Conservation (phyloP, 2,113 vertebrate genomes). For the Lophotis ruficrista region DNA sequence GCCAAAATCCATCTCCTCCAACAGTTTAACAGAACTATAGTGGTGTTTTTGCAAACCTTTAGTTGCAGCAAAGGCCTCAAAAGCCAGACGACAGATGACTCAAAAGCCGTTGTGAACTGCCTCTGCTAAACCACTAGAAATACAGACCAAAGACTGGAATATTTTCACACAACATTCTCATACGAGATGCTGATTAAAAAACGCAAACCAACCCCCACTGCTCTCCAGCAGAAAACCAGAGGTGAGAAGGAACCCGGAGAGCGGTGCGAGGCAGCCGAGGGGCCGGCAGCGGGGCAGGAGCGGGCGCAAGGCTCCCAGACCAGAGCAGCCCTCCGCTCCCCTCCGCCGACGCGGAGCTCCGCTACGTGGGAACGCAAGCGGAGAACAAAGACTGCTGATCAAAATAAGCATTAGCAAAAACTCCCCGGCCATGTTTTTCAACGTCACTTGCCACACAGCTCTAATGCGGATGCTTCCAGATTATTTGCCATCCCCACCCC, state of each 20-base stretch:
- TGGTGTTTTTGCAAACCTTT: not conserved
- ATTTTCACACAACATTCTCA: not conserved
- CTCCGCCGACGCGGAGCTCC: not conserved
- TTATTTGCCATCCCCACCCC: accelerated
- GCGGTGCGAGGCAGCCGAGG: not conserved
- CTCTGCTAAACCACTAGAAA: not conserved
- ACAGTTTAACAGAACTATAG: accelerated
- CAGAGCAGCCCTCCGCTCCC: not conserved
- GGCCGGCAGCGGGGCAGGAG: not conserved
- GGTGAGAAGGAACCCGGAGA: not conserved
- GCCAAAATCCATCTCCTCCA: not conserved
- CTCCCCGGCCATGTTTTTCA: not conserved
- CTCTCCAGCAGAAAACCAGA: not conserved
- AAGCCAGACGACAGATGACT: not conserved
- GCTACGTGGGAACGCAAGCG: accelerated
- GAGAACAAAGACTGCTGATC: not conserved
- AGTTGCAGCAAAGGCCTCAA: not conserved
- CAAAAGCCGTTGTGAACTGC: too few species aligned
- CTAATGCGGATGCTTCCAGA: accelerated
- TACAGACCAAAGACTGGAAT: not conserved
- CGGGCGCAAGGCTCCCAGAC: not conserved
- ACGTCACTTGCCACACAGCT: too few species aligned
- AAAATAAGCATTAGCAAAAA: accelerated
- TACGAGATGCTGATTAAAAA: not conserved
- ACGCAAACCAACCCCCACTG: accelerated